Conservation (phyloP, 2,113 vertebrate genomes). For the Amphiprion ocellaris region DNA sequence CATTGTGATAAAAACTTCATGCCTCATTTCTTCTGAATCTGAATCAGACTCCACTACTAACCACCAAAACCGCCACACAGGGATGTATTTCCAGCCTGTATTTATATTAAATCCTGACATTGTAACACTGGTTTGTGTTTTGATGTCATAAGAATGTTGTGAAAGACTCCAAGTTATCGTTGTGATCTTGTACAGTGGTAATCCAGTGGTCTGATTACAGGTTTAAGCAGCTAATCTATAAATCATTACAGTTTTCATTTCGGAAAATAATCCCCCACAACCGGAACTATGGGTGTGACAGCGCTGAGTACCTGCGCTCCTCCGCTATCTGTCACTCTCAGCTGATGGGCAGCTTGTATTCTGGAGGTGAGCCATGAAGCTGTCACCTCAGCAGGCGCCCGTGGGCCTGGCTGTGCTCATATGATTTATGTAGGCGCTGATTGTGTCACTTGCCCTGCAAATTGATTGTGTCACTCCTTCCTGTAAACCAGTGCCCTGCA, state of each 20-base stretch:
- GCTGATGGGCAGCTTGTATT: conserved; percentile 75
- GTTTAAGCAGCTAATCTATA: conserved; percentile 45
- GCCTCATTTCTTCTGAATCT: no score
- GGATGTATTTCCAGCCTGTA: no score
- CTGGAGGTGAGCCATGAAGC: conserved; percentile 74
- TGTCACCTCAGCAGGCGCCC: conserved; percentile 70
- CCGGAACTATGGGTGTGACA: conserved; percentile 28
- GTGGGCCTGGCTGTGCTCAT: conserved; percentile 71
- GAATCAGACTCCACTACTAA: no score
- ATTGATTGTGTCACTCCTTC: conserved; percentile 75
- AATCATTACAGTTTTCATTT: conserved; percentile 52
- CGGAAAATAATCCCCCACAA: conserved; percentile 45
- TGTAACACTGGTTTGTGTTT: no score
- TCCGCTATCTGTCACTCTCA: conserved; percentile 68
- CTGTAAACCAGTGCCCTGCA: conserved; percentile 65
- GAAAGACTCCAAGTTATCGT: not conserved
- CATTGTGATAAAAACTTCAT: no score
- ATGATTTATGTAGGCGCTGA: conserved; percentile 81
- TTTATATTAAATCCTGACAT: no score
- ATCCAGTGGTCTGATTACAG: conserved; percentile 33
- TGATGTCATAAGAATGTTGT: not conserved
- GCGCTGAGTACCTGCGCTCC: conserved; percentile 50
- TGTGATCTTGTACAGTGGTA: conserved; percentile 7
- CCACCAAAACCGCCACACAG: no score
- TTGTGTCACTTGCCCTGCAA: conserved; percentile 77